Evolutionary conservation across 2,888 invertebrate species (phyloP).

Genomic region (Pilophorus perplexus): DNA sequence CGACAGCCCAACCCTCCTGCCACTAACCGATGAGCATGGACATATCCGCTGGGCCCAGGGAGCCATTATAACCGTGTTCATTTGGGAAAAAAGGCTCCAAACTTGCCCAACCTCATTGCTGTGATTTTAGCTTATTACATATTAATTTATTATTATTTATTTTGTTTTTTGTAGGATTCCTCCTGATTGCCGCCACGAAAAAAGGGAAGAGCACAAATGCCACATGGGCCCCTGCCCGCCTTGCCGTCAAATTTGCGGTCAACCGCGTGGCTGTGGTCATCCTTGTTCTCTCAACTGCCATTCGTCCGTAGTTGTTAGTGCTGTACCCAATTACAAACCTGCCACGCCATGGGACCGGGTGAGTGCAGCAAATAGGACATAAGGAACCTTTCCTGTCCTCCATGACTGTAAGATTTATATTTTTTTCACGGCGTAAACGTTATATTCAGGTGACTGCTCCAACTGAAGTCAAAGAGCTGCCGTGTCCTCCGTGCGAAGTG

Average conservation of each 20-base stretch:
- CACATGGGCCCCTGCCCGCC: conserved; percentile 82
- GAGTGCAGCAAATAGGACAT: too few relatives aligned
- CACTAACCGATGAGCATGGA: too few relatives aligned
- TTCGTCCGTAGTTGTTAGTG: conserved; percentile 54
- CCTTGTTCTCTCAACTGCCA: conserved; percentile 73
- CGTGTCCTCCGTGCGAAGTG: conserved; percentile 70
- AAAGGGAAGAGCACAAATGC: conserved; percentile 70
- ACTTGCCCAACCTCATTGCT: not conserved
- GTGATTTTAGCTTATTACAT: not conserved
- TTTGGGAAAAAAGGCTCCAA: too few relatives aligned
- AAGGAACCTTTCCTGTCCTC: too few relatives aligned
- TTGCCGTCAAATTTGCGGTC: conserved; percentile 72
- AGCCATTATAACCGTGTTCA: too few relatives aligned
- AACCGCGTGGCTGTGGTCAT: conserved; percentile 63
- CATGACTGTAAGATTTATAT: too few relatives aligned
- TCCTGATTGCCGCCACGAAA: conserved; percentile 79
- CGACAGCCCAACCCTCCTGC: too few relatives aligned
- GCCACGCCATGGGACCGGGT: conserved; percentile 64
- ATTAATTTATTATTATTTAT: not conserved
- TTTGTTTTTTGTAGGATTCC: conserved; percentile 57
- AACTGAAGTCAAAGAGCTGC: conserved; percentile 58
- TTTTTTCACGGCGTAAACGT: too few relatives aligned
- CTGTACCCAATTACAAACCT: conserved; percentile 54
- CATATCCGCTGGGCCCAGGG: too few relatives aligned
- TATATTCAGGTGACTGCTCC: conserved; percentile 51